Base-by-base conservation (phyloP, 2,888 invertebrate species). In the Sminthurides aquaticus region DNA sequence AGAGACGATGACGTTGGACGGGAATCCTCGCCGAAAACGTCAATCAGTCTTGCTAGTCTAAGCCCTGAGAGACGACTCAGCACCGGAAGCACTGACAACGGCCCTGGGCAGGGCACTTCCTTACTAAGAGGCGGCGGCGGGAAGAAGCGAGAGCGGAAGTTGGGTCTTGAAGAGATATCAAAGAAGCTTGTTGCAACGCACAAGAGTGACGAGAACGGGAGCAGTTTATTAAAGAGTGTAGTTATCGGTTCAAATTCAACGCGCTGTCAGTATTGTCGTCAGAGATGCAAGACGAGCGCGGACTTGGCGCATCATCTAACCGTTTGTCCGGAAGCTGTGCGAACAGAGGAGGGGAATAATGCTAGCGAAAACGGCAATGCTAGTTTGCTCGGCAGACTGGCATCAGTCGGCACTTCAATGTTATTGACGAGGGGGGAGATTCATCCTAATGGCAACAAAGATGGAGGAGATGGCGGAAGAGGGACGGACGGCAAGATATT, bases 181-280 rank as follows among this genome's bases (percentile, higher is more conserved):
- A 62, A 68, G 52, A 66, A 71, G 52, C 55, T 67, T 49, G 67
- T 65, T 28, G 63, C 68, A n/a, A 66, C 62, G 24, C 65, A 60
- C 49, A 60, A 55, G 58, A 57, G 57, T 29, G 64, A 64, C 20
- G 59, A 43, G 20, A 20, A 28, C 11, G 22, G 43, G 24, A 43
- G 28, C 20, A 49, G 59, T 26, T 48, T 62, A 1, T 65, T 65
- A 60, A 65, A 60, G 25, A 62, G 60, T 29, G 56, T 67, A 8
- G 64, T 64, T 18, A 67, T 62, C 22, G 62, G 67, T 24, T 60
- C 62, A 2, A 69, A 66, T 49, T 69, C 69, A 5, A 71, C 65
- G 15, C 58, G 91, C 66, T 92, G 92, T 77, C 90, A 90, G 78
- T 86, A 87, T 77, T 92, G 92, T 78, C 84, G 91, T 70, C 90